Evolutionary conservation across 1,140 invertebrate species (phyloP), one percentile per base, ranked within the genome.

Genomic region (Watersipora subatra): DNA sequence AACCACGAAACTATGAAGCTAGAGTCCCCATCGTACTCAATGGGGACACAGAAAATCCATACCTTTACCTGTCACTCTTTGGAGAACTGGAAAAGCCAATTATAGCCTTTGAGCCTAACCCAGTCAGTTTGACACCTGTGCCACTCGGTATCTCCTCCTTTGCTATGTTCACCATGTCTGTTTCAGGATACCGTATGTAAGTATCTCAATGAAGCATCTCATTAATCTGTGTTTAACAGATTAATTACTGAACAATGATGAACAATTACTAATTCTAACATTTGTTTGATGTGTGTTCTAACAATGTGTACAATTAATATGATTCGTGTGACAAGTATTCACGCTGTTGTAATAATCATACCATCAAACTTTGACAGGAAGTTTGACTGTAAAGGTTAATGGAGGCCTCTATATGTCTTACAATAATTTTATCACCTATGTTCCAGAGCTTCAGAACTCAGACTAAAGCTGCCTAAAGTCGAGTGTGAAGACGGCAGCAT

Each of bases 51-150:
- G 70, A 72, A 3, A 74, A 73, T 62, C 77, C 78, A 0, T 80
- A 76, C 69, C 73, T 75, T 70, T 73, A 73, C 55, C 67, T 80
- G 19, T 69, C 72, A 24, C 66, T 80, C 12, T 61, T 61, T 26
- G 78, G 74, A 19, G 72, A 75, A 67, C 67, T 78, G 61, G 72
- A 73, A 66, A 68, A 70, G 0, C 76, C 78, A 7, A 69, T 62
- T 27, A 68, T 80, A 20, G 73, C 72, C 72, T 80, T 80, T 73
- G 76, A 79, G 26, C 78, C 78, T 30, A 66, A 69, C n/a, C 72
- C 71, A 3, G 69, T 79, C 26, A 71, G 75, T 15, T 66, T 80
- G 27, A 79, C 73, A 20, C 78, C 78, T 62, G 74, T 76, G 2
- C 78, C 78, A n/a, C 67, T 80, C 7, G 56, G 67, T 25, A 77